phyloP scores from a whole-genome alignment of 2,888 invertebrate genomes.

The Acrobasis consociella region DNA sequence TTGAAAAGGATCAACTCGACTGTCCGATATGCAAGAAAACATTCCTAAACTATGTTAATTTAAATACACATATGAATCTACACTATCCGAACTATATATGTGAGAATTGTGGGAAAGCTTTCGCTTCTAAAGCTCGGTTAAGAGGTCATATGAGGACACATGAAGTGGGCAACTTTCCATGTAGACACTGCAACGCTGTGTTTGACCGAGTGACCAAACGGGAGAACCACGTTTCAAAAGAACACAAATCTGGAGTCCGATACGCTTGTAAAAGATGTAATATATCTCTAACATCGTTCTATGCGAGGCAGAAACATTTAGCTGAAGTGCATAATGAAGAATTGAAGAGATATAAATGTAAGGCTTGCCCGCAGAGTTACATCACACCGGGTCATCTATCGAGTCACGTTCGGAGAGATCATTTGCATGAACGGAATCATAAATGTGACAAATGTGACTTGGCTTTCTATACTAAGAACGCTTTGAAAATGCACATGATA shows the following conservation, averaged over 20 bases:
- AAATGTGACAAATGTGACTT: conserved; percentile 78
- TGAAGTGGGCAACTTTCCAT: conserved; percentile 72
- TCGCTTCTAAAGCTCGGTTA: conserved; percentile 76
- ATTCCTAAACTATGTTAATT: conserved; percentile 67
- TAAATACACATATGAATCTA: conserved; percentile 78
- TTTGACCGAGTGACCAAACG: conserved; percentile 72
- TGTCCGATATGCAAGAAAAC: conserved; percentile 71
- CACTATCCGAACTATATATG: conserved; percentile 80
- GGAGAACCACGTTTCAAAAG: conserved; percentile 74
- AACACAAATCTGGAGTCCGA: conserved; percentile 68
- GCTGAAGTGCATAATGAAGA: conserved; percentile 76
- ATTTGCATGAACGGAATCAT: conserved; percentile 72
- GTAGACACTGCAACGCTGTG: conserved; percentile 62
- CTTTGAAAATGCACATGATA: conserved; percentile 82
- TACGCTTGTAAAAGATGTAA: conserved; percentile 73
- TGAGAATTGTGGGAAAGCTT: conserved; percentile 78
- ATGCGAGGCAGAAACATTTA: conserved; percentile 71
- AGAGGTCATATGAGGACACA: conserved; percentile 79
- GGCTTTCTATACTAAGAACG: conserved; percentile 80
- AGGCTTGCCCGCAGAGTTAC: conserved; percentile 73
- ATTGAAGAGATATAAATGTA: conserved; percentile 73
- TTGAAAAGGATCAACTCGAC: conserved; percentile 73
- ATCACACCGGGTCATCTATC: conserved; percentile 74
- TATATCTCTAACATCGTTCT: conserved; percentile 67
- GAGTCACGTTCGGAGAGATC: conserved; percentile 70